These are phyloP conservation scores for Scaptomyza graminum DNA, from an alignment of 1,140 invertebrate genomes.

Conservation along the genomic window DNA sequence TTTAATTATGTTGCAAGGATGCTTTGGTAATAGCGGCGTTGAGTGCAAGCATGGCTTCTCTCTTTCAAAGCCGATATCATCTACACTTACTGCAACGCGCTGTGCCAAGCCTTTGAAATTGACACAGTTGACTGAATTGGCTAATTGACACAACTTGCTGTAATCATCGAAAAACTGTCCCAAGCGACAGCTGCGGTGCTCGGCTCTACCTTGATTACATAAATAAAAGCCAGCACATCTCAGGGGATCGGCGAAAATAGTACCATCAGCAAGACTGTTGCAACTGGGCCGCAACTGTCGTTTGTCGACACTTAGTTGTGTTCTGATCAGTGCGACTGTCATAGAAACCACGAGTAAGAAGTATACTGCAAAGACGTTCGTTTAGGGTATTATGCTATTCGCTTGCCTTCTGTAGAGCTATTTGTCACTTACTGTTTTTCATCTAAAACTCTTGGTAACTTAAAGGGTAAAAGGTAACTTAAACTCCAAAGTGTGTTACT, in stretches of 20 bases:
- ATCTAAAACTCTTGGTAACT: constrained; percentile 23
- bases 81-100: background rate
- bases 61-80: background rate
- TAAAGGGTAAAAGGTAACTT: constrained; percentile 58
- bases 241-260: constrained; percentile 14
- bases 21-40: background rate
- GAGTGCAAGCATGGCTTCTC: too few relatives aligned
- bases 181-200: constrained; percentile 26
- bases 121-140: constrained; percentile 29
- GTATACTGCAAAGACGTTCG: constrained; percentile 42
- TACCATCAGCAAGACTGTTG: constrained; percentile 19
- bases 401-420: background rate
- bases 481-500: constrained; percentile 27
- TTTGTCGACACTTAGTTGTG: constrained; percentile 17
- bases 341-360: constrained; percentile 50
- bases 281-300: constrained; percentile 20
- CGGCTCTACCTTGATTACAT: constrained; percentile 11
- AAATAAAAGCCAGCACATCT: constrained; percentile 35
- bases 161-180: constrained; percentile 29
- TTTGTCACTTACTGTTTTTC: constrained; percentile 59
- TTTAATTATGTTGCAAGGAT: too few relatives aligned
- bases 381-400: background rate
- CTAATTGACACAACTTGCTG: constrained; percentile 12
- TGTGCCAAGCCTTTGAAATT: constrained; percentile 24
- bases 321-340: constrained; percentile 31